These are phyloP conservation scores for Lordiphosa collinella DNA, from an alignment of 1,140 invertebrate species.

Conservation along the genomic window DNA sequence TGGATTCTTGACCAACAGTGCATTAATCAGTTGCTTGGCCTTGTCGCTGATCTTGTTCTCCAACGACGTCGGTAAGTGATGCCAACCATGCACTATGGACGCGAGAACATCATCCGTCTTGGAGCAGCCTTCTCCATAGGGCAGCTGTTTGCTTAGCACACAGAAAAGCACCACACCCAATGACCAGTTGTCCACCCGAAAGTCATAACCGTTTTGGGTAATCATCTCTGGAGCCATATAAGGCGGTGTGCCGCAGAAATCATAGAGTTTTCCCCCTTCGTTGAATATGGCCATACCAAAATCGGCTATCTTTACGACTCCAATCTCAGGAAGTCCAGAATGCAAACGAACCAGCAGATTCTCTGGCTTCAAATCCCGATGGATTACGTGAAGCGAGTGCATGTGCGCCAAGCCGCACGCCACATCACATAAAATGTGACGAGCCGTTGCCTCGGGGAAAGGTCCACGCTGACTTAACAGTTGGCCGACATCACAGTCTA, in stretches of 20 bases:
- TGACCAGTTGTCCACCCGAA: slow-evolving; percentile 16
- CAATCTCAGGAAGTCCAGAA: not conserved
- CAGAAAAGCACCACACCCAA: slow-evolving; percentile 15
- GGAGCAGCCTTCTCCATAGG: not conserved
- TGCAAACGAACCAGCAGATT: slow-evolving; percentile 10
- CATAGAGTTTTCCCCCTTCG: not conserved
- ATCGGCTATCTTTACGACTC: slow-evolving; percentile 11
- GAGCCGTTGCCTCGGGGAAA: not conserved
- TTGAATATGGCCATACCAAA: slow-evolving; percentile 24
- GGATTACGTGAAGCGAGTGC: slow-evolving; percentile 9
- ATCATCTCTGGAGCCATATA: slow-evolving; percentile 28
- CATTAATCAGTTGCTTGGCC: slow-evolving; percentile 1
- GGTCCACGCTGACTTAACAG: not conserved
- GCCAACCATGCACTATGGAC: not conserved
- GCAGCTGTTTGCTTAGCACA: slow-evolving; percentile 4
- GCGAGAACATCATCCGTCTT: not conserved
- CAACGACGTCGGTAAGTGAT: not conserved
- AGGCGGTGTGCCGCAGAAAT: slow-evolving; percentile 10
- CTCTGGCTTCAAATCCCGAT: slow-evolving; percentile 26
- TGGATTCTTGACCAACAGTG: slow-evolving; percentile 4
- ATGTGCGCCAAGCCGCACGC: slow-evolving; percentile 10
- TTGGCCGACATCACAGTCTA: slow-evolving; percentile 2
- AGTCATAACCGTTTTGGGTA: slow-evolving; percentile 6
- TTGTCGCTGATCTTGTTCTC: not conserved
- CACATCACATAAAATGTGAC: slow-evolving; percentile 5